These are phyloP conservation scores for Eugnorisma glareosa DNA, from an alignment of 2,888 invertebrate species.

Conservation along the genomic window DNA sequence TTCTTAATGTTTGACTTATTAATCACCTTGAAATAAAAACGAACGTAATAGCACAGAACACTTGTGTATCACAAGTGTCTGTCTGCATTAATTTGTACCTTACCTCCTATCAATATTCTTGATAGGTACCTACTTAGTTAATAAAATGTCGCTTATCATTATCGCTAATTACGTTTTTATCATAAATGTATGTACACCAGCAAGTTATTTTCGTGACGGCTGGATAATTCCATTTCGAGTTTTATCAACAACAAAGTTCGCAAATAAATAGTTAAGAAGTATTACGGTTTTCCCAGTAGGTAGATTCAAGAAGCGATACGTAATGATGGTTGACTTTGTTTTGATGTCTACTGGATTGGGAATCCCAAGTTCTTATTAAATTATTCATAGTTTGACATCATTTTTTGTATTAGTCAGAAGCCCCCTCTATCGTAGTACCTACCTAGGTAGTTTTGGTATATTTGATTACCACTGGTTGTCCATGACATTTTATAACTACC, in stretches of 20 bases:
- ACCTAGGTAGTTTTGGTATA: not conserved
- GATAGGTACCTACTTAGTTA: not conserved
- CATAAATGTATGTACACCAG: slow-evolving; percentile 7
- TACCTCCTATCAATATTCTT: not conserved
- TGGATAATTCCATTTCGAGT: slow-evolving; percentile 28
- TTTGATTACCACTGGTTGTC: not conserved
- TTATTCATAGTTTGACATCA: not conserved
- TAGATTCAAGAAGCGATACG: not conserved
- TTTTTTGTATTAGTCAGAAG: slow-evolving; percentile 17
- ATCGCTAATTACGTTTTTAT: slow-evolving; percentile 49
- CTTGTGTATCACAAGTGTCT: slow-evolving; percentile 19
- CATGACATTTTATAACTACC: slow-evolving; percentile 3
- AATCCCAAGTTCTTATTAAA: slow-evolving; percentile 6
- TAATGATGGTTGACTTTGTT: not conserved
- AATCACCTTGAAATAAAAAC: slow-evolving; percentile 28
- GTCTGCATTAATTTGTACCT: not conserved
- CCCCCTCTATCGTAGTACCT: not conserved
- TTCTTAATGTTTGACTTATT: not conserved
- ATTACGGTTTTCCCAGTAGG: not conserved
- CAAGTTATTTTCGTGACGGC: slow-evolving; percentile 12
- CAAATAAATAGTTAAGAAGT: not conserved
- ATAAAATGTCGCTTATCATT: slow-evolving; percentile 13
- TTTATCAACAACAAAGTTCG: not conserved
- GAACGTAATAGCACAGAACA: slow-evolving; percentile 14
- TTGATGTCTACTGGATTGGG: not conserved